Conservation (phyloP, 64 coral and sea anemone genomes). For the Montipora cactus region DNA sequence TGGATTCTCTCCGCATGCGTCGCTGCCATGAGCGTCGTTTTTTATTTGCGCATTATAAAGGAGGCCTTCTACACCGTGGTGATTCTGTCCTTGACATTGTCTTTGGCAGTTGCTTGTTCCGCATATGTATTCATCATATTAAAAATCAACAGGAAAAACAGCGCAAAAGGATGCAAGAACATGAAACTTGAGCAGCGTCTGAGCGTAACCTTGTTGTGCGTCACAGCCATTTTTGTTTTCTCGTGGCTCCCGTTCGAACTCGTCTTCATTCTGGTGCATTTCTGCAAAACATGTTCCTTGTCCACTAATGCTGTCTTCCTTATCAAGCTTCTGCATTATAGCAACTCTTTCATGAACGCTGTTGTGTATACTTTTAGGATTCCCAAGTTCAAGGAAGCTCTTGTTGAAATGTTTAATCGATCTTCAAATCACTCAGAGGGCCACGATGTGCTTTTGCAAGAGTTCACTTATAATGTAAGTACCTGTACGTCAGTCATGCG, state of each 20-base stretch:
- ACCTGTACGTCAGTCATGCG: conserved; percentile 20
- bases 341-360: conserved; percentile 69
- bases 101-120: not conserved
- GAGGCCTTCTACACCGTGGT: conserved; percentile 41
- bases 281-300: conserved; percentile 37
- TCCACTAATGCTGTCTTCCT: conserved; percentile 19
- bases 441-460: conserved; percentile 5
- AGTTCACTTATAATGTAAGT: not conserved
- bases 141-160: conserved; percentile 41
- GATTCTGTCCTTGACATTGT: conserved; percentile 34
- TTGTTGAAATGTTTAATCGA: not conserved
- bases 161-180: conserved; percentile 13
- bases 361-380: conserved; percentile 58
- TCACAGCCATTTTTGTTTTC: conserved; percentile 43
- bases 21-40: conserved; percentile 1
- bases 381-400: conserved; percentile 61
- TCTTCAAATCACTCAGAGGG: not conserved
- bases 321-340: conserved; percentile 62
- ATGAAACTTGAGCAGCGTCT: conserved; percentile 42
- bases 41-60: conserved; percentile 14
- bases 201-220: conserved; percentile 28
- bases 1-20: conserved; percentile 41
- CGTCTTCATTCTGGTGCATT: conserved; percentile 58
- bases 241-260: conserved; percentile 68
- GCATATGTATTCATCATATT: conserved; percentile 17